Base-by-base conservation (phyloP, 2,113 vertebrate genomes). In the Salvelinus alpinus region DNA sequence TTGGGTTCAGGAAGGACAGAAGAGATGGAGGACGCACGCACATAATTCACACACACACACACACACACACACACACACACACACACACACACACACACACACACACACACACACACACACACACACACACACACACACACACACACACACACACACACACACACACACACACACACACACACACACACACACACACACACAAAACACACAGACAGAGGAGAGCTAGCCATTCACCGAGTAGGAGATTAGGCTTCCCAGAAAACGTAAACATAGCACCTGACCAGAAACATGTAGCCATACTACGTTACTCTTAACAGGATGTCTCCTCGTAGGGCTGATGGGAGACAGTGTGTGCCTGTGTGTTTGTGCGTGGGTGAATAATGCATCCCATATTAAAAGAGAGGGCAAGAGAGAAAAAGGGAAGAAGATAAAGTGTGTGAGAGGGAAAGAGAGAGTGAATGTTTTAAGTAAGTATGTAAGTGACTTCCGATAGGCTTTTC, bases 81-180 rank as follows among this genome's bases (percentile, higher is more conserved):
- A 38, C 1, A 1, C 25, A 25, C 25, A 25, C 25, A 25, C 25
- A 25, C 25, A 25, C 25, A 25, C 25, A 54, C 4, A 54, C 51
- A 54, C 51, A 54, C 51, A 54, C 64, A 65, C 64, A 57, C 67
- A 77, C 27, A 5, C 4, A 71, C 31, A 59, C 48, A 20, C 59
- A 57, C 66, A 77, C 27, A 5, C 4, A 71, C 31, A 59, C 48
- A 20, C 59, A 57, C 13, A 59, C 57, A 59, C 13, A 59, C 4
- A 59, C 12, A 57, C 54, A 57, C 54, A 57, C 54, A 57, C 64
- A 65, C 64, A 62, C 16, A 70, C 5, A 38, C 34, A 38, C 34
- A 38, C 31, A 38, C 2, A 38, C 34, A 38, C 1, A 1, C 25
- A 25, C 25, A 25, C 25, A 25, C 25, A 25, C 25, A 25, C 25